Percentiles rank a stretch among this genome's conserved stretches.
Conservation (phyloP, 2,888 invertebrate species). For the Apamea sordens region DNA sequence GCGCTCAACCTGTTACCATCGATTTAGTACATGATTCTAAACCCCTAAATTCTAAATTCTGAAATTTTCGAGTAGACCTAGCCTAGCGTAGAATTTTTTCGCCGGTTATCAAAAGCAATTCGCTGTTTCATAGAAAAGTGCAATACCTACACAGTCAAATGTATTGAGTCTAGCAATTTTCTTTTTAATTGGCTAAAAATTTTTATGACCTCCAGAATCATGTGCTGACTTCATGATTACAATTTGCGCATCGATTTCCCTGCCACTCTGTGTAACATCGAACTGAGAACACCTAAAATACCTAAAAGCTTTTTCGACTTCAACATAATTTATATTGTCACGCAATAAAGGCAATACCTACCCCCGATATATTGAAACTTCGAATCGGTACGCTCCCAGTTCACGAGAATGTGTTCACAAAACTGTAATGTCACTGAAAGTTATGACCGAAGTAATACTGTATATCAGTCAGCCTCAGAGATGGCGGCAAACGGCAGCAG, state of each 20-base stretch:
- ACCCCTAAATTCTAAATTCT: no score
- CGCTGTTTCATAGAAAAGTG: not conserved
- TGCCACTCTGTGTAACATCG: not conserved
- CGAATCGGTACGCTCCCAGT: constrained; percentile 30
- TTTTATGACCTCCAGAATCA: no score
- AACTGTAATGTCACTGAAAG: constrained; percentile 42
- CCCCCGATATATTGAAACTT: constrained; percentile 6
- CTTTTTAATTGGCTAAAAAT: not conserved
- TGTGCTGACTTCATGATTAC: not conserved
- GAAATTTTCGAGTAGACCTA: not conserved
- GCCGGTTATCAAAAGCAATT: not conserved
- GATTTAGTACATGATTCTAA: no score
- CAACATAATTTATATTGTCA: constrained; percentile 22
- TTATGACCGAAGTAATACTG: constrained; percentile 45
- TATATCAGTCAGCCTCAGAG: constrained; percentile 48
- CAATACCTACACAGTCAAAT: no score
- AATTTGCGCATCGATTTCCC: not conserved
- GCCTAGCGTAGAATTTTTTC: not conserved
- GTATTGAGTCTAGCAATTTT: not conserved
- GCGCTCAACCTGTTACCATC: no score
- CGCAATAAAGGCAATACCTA: constrained; percentile 7
- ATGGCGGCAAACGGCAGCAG: constrained; percentile 37
- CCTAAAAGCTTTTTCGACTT: constrained; percentile 15
- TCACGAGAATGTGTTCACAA: constrained; percentile 41
- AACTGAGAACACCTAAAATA: not conserved